These are phyloP conservation scores for Cryptotermes secundus DNA, from an alignment of 1,140 invertebrate genomes.

Conservation along the genomic window DNA sequence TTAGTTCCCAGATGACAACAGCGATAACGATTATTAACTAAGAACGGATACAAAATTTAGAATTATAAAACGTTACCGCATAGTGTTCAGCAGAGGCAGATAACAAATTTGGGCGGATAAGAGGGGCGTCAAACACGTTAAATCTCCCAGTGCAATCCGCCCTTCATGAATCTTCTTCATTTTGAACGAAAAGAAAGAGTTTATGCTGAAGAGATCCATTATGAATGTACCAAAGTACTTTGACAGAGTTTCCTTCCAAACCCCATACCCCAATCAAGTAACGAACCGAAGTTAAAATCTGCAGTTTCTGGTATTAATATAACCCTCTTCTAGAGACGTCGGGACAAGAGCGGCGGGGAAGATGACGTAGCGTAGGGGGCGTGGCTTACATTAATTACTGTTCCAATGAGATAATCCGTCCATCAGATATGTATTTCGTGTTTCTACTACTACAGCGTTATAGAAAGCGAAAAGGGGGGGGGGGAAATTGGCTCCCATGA, in stretches of 20 bases:
- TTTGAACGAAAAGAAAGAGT: neutral
- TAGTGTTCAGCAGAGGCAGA: neutral
- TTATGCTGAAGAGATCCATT: neutral
- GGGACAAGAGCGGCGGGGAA: no score
- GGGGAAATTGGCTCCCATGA: neutral
- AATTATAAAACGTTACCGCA: no score
- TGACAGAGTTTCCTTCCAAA: neutral
- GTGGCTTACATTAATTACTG: neutral
- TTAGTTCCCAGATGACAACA: neutral
- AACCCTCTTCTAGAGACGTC: neutral
- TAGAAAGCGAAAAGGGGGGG: neutral
- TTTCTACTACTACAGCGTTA: neutral
- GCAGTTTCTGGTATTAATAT: neutral
- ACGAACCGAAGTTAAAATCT: conserved; percentile 1
- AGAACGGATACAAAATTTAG: no score
- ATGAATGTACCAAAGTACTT: neutral
- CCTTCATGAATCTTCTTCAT: neutral
- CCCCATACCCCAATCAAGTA: neutral
- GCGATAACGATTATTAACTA: no score
- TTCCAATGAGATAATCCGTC: neutral
- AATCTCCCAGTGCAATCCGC: neutral
- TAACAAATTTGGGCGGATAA: neutral
- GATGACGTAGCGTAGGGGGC: neutral
- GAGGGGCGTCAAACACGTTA: neutral
- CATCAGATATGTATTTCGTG: neutral